Conservation (phyloP, 2,888 invertebrate species). For the Chrysotoxum bicinctum region DNA sequence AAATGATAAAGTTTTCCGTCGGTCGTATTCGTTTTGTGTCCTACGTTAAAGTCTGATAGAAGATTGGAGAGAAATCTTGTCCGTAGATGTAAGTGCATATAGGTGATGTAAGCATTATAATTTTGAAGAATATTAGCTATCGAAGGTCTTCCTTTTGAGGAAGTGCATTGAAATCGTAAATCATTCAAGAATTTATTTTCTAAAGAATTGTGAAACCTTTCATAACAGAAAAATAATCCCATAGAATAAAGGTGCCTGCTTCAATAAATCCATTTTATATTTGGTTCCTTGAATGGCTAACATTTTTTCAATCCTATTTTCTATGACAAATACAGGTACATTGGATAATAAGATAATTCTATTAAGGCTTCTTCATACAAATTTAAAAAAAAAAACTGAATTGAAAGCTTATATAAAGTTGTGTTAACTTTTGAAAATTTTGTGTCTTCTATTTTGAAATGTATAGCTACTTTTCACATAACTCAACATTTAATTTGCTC, state of each 20-base stretch:
- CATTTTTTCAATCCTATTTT: not conserved
- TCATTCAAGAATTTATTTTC: conserved; percentile 39
- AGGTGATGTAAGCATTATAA: conserved; percentile 42
- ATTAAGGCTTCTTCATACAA: not conserved
- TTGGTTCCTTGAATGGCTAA: not conserved
- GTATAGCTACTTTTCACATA: too few relatives aligned
- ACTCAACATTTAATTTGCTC: too few relatives aligned
- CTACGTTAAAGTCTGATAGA: not conserved
- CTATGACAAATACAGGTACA: not conserved
- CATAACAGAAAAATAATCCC: not conserved
- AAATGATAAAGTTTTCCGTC: conserved; percentile 36
- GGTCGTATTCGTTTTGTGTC: conserved; percentile 18
- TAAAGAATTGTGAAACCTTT: conserved; percentile 6
- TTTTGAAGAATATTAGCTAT: conserved; percentile 28
- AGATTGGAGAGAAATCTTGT: not conserved
- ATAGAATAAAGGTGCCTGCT: not conserved
- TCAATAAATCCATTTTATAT: not conserved
- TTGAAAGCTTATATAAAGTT: too few relatives aligned
- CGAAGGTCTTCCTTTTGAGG: conserved; percentile 1
- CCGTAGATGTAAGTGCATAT: too few relatives aligned
- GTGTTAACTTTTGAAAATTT: too few relatives aligned
- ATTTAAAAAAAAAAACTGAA: too few relatives aligned
- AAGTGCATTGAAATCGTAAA: conserved; percentile 45
- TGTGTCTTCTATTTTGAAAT: too few relatives aligned
- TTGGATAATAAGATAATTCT: not conserved